Evolutionary conservation across 1,140 invertebrate genomes (phyloP).

Genomic region (Drosophila murphyi): DNA sequence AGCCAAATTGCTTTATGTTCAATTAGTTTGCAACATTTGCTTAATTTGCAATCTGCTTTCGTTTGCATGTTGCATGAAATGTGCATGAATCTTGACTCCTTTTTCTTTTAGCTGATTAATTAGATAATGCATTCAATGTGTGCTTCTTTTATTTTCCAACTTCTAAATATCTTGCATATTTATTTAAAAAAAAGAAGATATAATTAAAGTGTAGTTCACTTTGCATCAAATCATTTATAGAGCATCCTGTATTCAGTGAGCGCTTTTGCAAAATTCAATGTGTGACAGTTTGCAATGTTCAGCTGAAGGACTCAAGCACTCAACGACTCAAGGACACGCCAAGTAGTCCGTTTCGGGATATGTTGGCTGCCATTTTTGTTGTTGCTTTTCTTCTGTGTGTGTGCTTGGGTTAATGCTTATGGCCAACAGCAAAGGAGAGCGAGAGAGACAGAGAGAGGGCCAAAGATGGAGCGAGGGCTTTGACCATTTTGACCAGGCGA

Average conservation of each 20-base stretch:
- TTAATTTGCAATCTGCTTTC: too few species aligned
- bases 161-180: too few species aligned
- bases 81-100: neutral
- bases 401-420: conserved; percentile 41
- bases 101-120: neutral
- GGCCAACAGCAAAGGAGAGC: conserved; percentile 2
- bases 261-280: neutral
- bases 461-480: conserved; percentile 3
- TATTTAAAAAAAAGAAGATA: too few species aligned
- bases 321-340: neutral
- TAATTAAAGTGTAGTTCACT: too few species aligned
- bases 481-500: conserved; percentile 33
- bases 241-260: neutral
- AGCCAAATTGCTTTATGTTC: neutral
- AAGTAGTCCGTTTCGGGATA: neutral
- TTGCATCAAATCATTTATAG: neutral
- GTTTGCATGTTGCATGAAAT: neutral
- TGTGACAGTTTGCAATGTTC: neutral
- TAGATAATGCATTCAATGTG: too few species aligned
- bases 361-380: conserved; percentile 22
- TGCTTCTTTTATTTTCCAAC: too few species aligned
- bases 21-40: neutral
- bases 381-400: conserved; percentile 15
- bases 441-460: neutral
- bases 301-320: neutral